A percentile compares a stretch with the other conserved stretches of the same genome.
Conservation (phyloP, 2,113 vertebrate species). For the Austrofundulus limnaeus region DNA sequence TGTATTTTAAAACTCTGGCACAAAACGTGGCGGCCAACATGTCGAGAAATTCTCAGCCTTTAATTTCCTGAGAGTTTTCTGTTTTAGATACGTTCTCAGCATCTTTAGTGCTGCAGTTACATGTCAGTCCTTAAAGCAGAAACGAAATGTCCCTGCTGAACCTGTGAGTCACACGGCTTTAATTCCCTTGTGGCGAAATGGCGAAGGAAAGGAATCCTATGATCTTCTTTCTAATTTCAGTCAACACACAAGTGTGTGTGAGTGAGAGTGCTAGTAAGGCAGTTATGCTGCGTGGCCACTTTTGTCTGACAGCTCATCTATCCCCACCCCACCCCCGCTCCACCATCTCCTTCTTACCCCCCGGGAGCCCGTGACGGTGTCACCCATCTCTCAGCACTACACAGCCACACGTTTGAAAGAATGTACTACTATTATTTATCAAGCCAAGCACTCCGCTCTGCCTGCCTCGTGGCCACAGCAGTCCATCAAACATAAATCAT, state of each 20-base stretch:
- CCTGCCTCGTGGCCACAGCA: slow-evolving; percentile 34
- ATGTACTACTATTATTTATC: slow-evolving; percentile 57
- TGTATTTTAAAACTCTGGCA: too few species aligned
- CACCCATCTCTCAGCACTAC: slow-evolving; percentile 30
- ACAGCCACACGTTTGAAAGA: slow-evolving; percentile 31
- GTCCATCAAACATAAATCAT: slow-evolving; percentile 68
- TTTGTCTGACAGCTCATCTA: slow-evolving; percentile 48
- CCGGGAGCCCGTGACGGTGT: slow-evolving; percentile 14
- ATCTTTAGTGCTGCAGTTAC: slow-evolving; percentile 38
- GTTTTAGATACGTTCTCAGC: not conserved
- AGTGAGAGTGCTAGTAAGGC: slow-evolving; percentile 15
- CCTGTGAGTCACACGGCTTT: slow-evolving; percentile 61
- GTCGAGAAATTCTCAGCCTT: too few species aligned
- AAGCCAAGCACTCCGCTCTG: slow-evolving; percentile 21
- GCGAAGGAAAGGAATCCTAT: slow-evolving; percentile 66
- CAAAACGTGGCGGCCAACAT: too few species aligned
- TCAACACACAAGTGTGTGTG: slow-evolving; percentile 30
- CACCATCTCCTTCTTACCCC: not conserved
- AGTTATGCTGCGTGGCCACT: slow-evolving; percentile 41
- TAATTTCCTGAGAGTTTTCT: not conserved
- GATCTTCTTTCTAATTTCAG: slow-evolving; percentile 54
- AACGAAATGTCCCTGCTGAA: slow-evolving; percentile 66
- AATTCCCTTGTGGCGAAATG: slow-evolving; percentile 48
- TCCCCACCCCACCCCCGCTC: slow-evolving; percentile 21
- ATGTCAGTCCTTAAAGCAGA: slow-evolving; percentile 29